phyloP scores from a whole-genome alignment of 2,888 invertebrate genomes.

The Drosophila engyochracea region DNA sequence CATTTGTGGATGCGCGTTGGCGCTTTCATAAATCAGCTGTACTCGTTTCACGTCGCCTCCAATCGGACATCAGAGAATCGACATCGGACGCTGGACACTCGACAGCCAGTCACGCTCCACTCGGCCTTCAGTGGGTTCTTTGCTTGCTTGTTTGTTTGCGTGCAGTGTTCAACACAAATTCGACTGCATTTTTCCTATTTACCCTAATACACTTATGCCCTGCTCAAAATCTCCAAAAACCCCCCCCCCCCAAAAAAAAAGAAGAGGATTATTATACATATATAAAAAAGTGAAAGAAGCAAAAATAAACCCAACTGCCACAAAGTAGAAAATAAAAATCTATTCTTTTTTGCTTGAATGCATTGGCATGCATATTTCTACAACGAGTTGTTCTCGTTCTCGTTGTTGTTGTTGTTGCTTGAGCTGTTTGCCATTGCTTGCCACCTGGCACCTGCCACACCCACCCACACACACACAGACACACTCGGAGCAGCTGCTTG shows the following conservation, averaged over 20 bases:
- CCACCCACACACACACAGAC: slow-evolving; percentile 3
- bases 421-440: slow-evolving; percentile 51
- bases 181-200: slow-evolving; percentile 6
- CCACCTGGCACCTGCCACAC: slow-evolving; percentile 47
- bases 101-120: slow-evolving; percentile 38
- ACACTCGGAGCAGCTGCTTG: slow-evolving; percentile 38
- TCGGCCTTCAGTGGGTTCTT: slow-evolving; percentile 10
- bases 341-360: slow-evolving; percentile 48
- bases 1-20: slow-evolving; percentile 32
- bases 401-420: slow-evolving; percentile 30
- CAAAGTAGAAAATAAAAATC: slow-evolving; percentile 61
- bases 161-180: slow-evolving; percentile 40
- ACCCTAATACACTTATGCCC: slow-evolving; percentile 23
- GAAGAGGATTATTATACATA: neutral
- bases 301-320: slow-evolving; percentile 44
- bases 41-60: slow-evolving; percentile 20
- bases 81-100: neutral
- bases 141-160: slow-evolving; percentile 5
- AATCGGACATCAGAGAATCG: slow-evolving; percentile 1
- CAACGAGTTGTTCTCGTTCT: slow-evolving; percentile 19
- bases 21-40: slow-evolving; percentile 45
- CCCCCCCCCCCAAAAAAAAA: neutral
- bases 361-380: slow-evolving; percentile 53
- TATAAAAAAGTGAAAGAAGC: neutral
- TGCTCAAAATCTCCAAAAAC: slow-evolving; percentile 18